These are phyloP conservation scores for Gadopsis marmoratus DNA, from an alignment of 2,797 vertebrate genomes.

Conservation along the genomic window DNA sequence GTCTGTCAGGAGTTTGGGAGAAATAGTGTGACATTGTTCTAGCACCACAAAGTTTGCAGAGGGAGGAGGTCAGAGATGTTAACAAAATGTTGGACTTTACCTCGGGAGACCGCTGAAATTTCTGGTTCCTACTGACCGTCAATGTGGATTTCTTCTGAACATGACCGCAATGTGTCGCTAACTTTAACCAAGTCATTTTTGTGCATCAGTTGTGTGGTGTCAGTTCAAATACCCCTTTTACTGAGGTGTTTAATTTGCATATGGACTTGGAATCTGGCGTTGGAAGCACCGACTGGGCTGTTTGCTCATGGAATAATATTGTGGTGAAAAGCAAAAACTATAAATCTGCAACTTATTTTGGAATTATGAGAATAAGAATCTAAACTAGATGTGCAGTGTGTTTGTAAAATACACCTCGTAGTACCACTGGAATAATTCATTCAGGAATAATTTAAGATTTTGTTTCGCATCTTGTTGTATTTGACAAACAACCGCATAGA, in stretches of 20 bases:
- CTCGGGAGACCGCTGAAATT: neutral
- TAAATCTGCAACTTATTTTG: neutral
- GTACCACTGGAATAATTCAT: neutral
- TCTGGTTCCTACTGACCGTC: neutral
- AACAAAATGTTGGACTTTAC: neutral
- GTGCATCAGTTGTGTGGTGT: neutral
- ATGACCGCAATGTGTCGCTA: neutral
- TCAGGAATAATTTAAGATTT: neutral
- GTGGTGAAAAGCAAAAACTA: neutral
- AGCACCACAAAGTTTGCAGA: neutral
- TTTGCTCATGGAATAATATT: slow-evolving; percentile 23
- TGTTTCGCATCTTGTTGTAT: neutral
- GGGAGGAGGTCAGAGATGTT: neutral
- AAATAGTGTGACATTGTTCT: neutral
- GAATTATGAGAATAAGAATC: neutral
- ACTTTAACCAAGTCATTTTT: neutral
- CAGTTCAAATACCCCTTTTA: neutral
- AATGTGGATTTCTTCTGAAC: neutral
- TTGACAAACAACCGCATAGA: neutral
- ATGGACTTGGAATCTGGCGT: neutral
- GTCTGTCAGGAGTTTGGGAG: neutral
- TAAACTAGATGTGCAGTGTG: neutral
- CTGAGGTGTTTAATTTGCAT: neutral
- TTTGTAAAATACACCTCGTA: neutral
- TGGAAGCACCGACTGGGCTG: neutral